These are phyloP conservation scores for Brachionichthys hirsutus DNA, from an alignment of 2,113 vertebrate species.

Conservation along the genomic window DNA sequence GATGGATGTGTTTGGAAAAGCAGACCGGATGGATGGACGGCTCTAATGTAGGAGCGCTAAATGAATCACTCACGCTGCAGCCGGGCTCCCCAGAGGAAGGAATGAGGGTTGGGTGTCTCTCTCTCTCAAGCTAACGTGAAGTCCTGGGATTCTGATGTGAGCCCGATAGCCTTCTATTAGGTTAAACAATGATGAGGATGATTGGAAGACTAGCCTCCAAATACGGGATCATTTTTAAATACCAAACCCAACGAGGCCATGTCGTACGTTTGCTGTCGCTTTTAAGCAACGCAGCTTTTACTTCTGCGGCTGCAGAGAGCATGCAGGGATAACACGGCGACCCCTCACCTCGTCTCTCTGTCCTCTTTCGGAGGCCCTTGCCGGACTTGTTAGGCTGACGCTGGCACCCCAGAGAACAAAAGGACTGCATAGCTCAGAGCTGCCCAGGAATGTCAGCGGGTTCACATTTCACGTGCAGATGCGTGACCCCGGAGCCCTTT, in stretches of 20 bases:
- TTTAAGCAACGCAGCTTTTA: conserved; percentile 20
- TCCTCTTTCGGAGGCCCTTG: conserved; percentile 40
- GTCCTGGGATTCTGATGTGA: conserved; percentile 61
- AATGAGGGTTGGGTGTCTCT: conserved; percentile 40
- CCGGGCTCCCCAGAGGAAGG: conserved; percentile 43
- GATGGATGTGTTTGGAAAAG: conserved; percentile 82
- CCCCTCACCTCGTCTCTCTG: conserved; percentile 31
- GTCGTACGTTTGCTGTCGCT: conserved; percentile 5
- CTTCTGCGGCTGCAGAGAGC: conserved; percentile 32
- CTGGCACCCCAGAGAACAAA: conserved; percentile 87
- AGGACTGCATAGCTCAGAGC: conserved; percentile 84
- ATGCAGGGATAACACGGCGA: conserved; percentile 49
- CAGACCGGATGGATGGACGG: conserved; percentile 79
- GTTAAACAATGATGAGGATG: conserved; percentile 8
- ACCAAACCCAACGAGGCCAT: conserved; percentile 2
- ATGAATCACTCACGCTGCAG: conserved; percentile 65
- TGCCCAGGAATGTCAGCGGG: conserved; percentile 91
- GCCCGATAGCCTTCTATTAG: conserved; percentile 33
- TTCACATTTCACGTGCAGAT: conserved; percentile 98
- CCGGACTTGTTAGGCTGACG: conserved; percentile 88
- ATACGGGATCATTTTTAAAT: conserved; percentile 25
- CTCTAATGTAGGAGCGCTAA: conserved; percentile 79
- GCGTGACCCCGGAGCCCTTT: conserved; percentile 88
- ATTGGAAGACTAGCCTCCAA: not conserved
- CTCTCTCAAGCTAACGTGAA: conserved; percentile 54